Base-by-base conservation (phyloP, 30 jellyfish, hydroid and myxozoan genomes). In the Cassiopea andromeda region DNA sequence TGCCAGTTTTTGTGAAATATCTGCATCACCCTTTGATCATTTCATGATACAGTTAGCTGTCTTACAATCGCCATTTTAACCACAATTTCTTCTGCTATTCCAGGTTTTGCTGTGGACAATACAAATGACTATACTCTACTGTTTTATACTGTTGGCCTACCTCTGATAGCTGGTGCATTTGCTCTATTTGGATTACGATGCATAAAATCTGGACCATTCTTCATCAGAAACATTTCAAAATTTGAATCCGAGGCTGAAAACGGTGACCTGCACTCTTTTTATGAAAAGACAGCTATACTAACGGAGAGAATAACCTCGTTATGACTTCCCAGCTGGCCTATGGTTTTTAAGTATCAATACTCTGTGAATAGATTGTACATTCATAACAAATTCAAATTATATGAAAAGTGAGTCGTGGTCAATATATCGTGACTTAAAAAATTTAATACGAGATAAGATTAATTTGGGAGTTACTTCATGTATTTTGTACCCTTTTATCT, bases 181-280 rank as follows among this genome's bases (percentile, higher is more conserved):
- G 73, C 86, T 1, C 73, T 77, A 7, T 14, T 58, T 15, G 73
- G 27, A 10, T 18, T 77, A 49, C 73, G 86, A 38, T 77, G 86
- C 50, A 58, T 77, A 48, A 77, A 77, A 77, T 9, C 86, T 49
- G 86, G 86, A 77, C 86, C 86, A 18, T 49, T 46, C 74, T 14
- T 50, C 14, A 17, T 14, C 14, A 60, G 17, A 77, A 48, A 77
- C 38, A 58, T 47, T 1, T 44, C 54, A 18, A 1, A 1, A 1
- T 47, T 77, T 16, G 86, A 77, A 27, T 50, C 86, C 12, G 70
- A 49, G 15, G 50, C 50, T 6, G 75, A 49, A 9, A 49, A 48
- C 7, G 73, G 73, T 17, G 74, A 77, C 13, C n/a, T 77, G 48
- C 50, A 49, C 50, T 77, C 86, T 15, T 43, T 47, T 27, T 4